A percentile compares a stretch with the other conserved stretches of the same genome.
These are phyloP conservation scores for Ellobius talpinus DNA, from an alignment of 2,113 vertebrate genomes.

Conservation along the genomic window DNA sequence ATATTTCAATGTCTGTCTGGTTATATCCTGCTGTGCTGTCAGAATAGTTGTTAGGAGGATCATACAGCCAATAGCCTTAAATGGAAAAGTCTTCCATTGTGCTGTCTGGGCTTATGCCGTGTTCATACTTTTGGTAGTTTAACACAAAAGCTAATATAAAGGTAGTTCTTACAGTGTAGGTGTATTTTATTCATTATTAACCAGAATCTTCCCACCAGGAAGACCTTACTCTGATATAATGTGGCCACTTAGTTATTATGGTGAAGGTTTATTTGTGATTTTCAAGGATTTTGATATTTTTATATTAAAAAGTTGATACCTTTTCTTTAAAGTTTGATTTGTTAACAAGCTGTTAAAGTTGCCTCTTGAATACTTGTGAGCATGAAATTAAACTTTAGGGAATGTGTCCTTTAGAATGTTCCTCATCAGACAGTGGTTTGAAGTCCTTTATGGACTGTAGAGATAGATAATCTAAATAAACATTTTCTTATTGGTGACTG, in stretches of 20 bases:
- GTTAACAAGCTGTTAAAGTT: neutral
- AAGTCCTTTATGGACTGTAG: neutral
- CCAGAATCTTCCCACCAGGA: neutral
- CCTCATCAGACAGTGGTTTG: neutral
- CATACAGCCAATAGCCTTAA: neutral
- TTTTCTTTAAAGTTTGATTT: neutral
- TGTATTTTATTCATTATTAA: neutral
- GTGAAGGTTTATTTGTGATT: neutral
- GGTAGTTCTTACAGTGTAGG: neutral
- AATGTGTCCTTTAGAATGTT: neutral
- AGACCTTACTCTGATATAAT: neutral
- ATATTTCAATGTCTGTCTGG: neutral
- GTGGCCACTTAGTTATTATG: neutral
- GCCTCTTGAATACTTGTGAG: neutral
- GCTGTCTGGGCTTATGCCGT: neutral
- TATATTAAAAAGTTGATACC: no score
- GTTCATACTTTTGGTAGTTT: neutral
- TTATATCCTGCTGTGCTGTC: neutral
- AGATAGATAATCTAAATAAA: slow-evolving; percentile 1
- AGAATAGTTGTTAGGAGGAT: neutral
- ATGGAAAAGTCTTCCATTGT: neutral
- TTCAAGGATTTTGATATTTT: neutral
- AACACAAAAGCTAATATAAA: neutral
- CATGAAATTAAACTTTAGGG: neutral
- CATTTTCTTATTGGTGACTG: neutral